phyloP scores from a whole-genome alignment of 2,888 invertebrate species.

The Mythimna ferrago region DNA sequence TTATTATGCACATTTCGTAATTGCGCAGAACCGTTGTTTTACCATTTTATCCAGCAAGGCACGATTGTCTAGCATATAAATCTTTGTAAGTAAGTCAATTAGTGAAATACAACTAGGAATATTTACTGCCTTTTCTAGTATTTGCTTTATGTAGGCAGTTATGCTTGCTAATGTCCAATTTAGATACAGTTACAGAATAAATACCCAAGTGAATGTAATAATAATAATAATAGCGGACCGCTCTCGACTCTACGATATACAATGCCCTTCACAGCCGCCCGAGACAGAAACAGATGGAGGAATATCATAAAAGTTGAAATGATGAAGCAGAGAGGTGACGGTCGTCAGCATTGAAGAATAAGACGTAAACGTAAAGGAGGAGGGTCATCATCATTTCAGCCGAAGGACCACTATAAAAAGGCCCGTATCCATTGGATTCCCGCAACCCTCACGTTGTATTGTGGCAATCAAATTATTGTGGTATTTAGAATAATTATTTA shows the following conservation, averaged over 20 bases:
- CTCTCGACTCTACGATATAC: too few relatives aligned
- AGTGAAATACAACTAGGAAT: neutral
- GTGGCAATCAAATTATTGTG: too few relatives aligned
- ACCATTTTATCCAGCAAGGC: slow-evolving; percentile 7
- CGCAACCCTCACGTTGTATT: neutral
- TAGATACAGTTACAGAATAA: neutral
- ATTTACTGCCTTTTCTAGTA: slow-evolving; percentile 9
- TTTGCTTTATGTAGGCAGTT: neutral
- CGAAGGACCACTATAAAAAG: neutral
- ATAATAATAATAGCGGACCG: too few relatives aligned
- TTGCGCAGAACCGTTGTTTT: neutral
- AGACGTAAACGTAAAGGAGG: too few relatives aligned
- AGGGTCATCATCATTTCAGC: neutral
- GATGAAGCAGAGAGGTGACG: too few relatives aligned
- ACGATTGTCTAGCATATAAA: neutral
- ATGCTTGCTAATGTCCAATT: neutral
- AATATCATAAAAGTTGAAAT: too few relatives aligned
- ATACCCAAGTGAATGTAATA: too few relatives aligned
- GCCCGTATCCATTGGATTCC: too few relatives aligned
- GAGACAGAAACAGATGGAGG: too few relatives aligned
- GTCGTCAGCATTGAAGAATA: too few relatives aligned
- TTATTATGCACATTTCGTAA: slow-evolving; percentile 11
- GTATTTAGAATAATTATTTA: neutral
- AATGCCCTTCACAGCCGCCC: too few relatives aligned
- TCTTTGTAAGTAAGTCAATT: slow-evolving; percentile 26